Evolutionary conservation across 2,113 vertebrate species (phyloP), one percentile per base, ranked within the genome.

Genomic region (Electrona antarctica): DNA sequence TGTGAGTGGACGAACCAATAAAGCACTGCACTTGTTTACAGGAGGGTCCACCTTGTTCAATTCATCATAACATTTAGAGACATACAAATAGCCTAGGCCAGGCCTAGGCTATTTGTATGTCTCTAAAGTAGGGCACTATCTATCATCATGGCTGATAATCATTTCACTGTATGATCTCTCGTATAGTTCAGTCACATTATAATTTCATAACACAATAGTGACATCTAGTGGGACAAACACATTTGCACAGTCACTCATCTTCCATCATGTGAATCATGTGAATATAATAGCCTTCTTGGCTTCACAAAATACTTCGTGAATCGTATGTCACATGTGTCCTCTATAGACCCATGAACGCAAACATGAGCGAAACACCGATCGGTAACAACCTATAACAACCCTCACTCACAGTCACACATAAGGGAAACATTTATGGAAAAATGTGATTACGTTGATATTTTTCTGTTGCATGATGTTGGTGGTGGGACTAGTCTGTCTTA

Each of bases 201-300:
- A 67, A 77, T 69, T 15, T 33, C 66, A 83, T 71, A 73, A 59
- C 88, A 62, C 74, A 90, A 83, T 77, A 69, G 85, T 88, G 92
- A 84, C 92, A 89, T 91, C 92, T 91, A 87, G 90, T 92, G 90
- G 87, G 58, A 7, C 7, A 15, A 12, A 65, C 50, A 13, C 54
- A 59, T 67, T 73, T 75, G 45, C 51, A 67, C 85, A 67, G 13
- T 59, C 15, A 48, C 33, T 41, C 33, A 41, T 5, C 6, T n/a
- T 64, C 21, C 21, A n/a, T 45, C 41, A 21, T 50, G 21, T 7
- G 3, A 8, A 1, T 3, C n/a, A n/a, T n/a, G n/a, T n/a, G n/a
- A n/a, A 41, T 4, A 12, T 41, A 45, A n/a, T 7, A 28, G 50
- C 62, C 57, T 33, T 13, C 5, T 6, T 14, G 9, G 5, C 62